A percentile compares a stretch with the other conserved stretches of the same genome.
phyloP scores from a whole-genome alignment of 2,888 invertebrate species.

The Acronicta alni region DNA sequence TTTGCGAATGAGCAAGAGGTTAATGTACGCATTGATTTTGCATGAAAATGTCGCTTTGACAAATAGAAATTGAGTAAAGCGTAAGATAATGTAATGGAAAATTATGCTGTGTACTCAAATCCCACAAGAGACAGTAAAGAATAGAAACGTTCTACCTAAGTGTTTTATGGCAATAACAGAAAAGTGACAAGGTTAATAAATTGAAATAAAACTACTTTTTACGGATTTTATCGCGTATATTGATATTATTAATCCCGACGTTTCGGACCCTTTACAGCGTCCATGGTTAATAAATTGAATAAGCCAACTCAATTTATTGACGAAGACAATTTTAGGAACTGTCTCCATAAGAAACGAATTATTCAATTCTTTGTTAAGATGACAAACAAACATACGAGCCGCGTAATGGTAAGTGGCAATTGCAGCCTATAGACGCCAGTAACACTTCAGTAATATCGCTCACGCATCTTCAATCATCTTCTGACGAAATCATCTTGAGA shows the following conservation, averaged over 20 bases:
- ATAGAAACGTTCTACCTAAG: constrained; percentile 9
- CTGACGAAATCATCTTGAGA: no score
- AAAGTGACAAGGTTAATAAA: constrained; percentile 5
- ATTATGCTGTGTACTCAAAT: constrained; percentile 27
- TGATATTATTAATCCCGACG: no score
- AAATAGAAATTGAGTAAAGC: constrained; percentile 37
- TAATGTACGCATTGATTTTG: constrained; percentile 59
- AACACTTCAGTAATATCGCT: no score
- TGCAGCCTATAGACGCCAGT: no score
- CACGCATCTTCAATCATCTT: no score
- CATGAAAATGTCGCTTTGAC: constrained; percentile 46
- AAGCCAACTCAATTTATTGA: constrained; percentile 14
- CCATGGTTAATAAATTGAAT: no score
- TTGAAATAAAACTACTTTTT: no score
- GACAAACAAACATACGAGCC: no score
- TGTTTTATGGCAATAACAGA: constrained; percentile 16
- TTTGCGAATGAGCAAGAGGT: constrained; percentile 57
- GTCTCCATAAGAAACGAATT: constrained; percentile 21
- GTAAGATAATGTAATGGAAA: constrained; percentile 30
- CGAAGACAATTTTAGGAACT: constrained; percentile 4
- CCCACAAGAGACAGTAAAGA: constrained; percentile 5
- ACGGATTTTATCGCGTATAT: no score
- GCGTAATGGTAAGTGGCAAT: no score
- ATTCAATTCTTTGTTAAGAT: no score
- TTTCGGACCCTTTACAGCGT: no score